Base-by-base conservation (phyloP, 1,140 invertebrate species). In the Leptinotarsa undecemlineata region DNA sequence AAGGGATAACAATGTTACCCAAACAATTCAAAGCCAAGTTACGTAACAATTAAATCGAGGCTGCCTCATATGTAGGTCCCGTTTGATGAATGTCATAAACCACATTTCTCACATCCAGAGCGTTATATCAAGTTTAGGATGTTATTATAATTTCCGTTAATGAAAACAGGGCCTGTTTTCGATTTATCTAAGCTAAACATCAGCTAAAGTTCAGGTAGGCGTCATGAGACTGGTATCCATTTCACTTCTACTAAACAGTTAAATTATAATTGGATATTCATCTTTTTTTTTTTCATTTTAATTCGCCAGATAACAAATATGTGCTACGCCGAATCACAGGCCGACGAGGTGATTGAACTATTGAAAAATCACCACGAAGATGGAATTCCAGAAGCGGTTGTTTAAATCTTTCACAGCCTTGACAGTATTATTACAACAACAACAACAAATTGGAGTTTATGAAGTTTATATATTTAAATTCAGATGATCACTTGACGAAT, bases 201-300 rank as follows among this genome's bases (percentile, higher is more conserved):
- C 73, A 47, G 23, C 19, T 72, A 15, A 23, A 69, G n/a, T 23
- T 64, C 33, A 51, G 62, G 71, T 73, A 73, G 64, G 71, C 66
- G 66, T 68, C 73, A 68, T 61, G 42, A 62, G 51, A 68, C 26
- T 60, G 26, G 73, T 68, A 33, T 67, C 26, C 66, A 68, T 74
- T 69, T 70, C 73, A 74, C 68, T 74, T 63, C 48, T 57, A 64
- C 47, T 66, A 26, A 62, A 63, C 66, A 71, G 51, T 69, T 74
- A 70, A 26, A 23, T 71, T 70, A 63, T 70, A 74, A 70, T 74
- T 69, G 68, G 57, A 62, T 74, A 60, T 70, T 74, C 72, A 66
- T 60, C 66, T 57, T 57, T 57, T 42, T 57, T 42, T 23, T 72
- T 66, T 67, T 48, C 51, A 15, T 75, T 71, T 62, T 26, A 57